Evolutionary conservation across 2,888 invertebrate genomes (phyloP), one percentile per base, ranked within the genome.

Genomic region (Cactoblastis cactorum): DNA sequence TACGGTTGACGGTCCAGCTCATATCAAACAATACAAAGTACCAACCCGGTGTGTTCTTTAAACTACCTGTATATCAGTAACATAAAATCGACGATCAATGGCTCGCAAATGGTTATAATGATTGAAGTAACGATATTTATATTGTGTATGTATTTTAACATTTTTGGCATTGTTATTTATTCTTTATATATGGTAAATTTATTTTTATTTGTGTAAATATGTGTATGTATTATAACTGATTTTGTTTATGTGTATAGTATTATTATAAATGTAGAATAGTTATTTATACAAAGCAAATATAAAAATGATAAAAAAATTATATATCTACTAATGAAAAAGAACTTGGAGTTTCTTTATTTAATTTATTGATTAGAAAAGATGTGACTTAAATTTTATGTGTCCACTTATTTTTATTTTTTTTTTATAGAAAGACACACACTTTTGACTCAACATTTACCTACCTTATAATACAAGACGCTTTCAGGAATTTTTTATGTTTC

Each of bases 41-140:
- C 90, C 90, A 9, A 70, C 63, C 8, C 63, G 72, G 2, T 90
- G 90, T 69, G 65, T 57, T 38, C 77, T 72, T 39, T 88, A 82
- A 76, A 32, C 18, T 28, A 18, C 17, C 3, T 37, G 12, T 14
- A 15, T 12, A 54, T 50, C 38, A 6, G 9, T 9, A 22, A 4
- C 5, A 22, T 34, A 39, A 41, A 49, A 34, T 22, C 22, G 5
- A 47, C 45, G 15, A 22, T 3, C 5, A 41, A 28, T 35, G 48
- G 50, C 50, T 51, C 34, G 35, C 49, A 22, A 32, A 41, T 11
- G 49, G 33, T 19, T 50, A 51, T 37, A 8, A 24, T 17, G 19
- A 32, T 19, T 48, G 49, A 15, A 43, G 38, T 34, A 19, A 15
- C 2, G 18, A n/a, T 39, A 1, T 43, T 24, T 54, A 53, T 46